Percentiles rank a stretch among this genome's conserved stretches.
Conservation (phyloP, 2,797 vertebrate species). For the Dallia pectoralis region DNA sequence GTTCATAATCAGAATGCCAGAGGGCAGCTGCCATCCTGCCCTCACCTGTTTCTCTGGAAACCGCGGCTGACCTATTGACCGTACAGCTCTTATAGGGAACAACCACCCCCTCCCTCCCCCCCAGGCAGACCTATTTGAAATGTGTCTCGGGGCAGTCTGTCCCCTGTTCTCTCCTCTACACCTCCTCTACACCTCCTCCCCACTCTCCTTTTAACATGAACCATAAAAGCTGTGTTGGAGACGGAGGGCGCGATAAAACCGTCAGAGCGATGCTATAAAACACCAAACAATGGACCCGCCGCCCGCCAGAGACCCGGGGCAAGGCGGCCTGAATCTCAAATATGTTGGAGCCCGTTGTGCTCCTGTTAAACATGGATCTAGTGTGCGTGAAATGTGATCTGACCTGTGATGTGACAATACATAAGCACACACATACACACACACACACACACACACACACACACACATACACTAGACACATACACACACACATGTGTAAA, state of each 20-base stretch:
- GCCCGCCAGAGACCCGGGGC: conserved; percentile 18
- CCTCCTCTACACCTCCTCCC: conserved; percentile 22
- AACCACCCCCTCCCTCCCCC: neutral
- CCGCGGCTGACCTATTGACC: conserved; percentile 55
- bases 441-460: neutral
- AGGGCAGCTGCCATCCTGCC: conserved; percentile 61
- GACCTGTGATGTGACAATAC: neutral
- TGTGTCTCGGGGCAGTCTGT: conserved; percentile 37
- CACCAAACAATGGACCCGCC: conserved; percentile 18
- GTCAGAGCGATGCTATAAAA: conserved; percentile 56
- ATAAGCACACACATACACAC: neutral
- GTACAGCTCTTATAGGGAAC: conserved; percentile 20
- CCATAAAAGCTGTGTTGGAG: conserved; percentile 54
- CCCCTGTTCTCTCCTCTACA: conserved; percentile 10
- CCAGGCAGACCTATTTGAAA: conserved; percentile 36
- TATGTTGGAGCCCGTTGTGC: too few relatives aligned
- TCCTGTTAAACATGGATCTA: conserved; percentile 44
- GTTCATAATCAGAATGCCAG: conserved; percentile 63
- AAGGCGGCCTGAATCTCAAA: conserved; percentile 58
- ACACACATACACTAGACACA: neutral
- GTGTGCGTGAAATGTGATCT: conserved; percentile 49
- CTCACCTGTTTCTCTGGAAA: conserved; percentile 51
- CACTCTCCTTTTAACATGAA: conserved; percentile 57
- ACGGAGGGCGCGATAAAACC: conserved; percentile 56
- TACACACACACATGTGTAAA: neutral